These are phyloP conservation scores for Sesamia nonagrioides DNA, from an alignment of 1,140 invertebrate species.

Conservation along the genomic window DNA sequence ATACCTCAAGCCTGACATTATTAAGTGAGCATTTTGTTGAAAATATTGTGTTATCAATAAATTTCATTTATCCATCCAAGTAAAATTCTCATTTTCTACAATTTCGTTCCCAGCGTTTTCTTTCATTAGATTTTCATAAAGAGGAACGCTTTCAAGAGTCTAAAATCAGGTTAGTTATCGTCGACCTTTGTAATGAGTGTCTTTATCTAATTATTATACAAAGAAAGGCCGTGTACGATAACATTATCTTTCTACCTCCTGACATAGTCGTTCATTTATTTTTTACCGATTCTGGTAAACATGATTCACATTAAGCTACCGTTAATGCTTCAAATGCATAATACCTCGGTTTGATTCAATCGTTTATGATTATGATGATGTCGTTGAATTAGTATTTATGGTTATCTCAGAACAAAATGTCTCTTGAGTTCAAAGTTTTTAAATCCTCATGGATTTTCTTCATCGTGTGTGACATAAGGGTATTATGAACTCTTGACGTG, in stretches of 20 bases:
- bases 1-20: neutral
- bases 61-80: neutral
- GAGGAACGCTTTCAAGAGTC: neutral
- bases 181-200: neutral
- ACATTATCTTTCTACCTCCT: neutral
- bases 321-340: neutral
- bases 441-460: too few species aligned
- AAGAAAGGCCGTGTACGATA: constrained; percentile 20
- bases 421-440: too few species aligned
- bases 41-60: neutral
- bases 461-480: too few species aligned
- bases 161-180: neutral
- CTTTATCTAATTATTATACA: neutral
- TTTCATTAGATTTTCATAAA: neutral
- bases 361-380: neutral
- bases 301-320: neutral
- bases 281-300: constrained; percentile 15
- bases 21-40: neutral
- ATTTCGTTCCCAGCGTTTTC: neutral
- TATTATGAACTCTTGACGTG: too few species aligned
- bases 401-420: too few species aligned
- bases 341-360: neutral
- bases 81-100: neutral
- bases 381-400: neutral
- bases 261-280: constrained; percentile 9